phyloP scores from a whole-genome alignment of 2,888 invertebrate species.

The Carcina quercana region DNA sequence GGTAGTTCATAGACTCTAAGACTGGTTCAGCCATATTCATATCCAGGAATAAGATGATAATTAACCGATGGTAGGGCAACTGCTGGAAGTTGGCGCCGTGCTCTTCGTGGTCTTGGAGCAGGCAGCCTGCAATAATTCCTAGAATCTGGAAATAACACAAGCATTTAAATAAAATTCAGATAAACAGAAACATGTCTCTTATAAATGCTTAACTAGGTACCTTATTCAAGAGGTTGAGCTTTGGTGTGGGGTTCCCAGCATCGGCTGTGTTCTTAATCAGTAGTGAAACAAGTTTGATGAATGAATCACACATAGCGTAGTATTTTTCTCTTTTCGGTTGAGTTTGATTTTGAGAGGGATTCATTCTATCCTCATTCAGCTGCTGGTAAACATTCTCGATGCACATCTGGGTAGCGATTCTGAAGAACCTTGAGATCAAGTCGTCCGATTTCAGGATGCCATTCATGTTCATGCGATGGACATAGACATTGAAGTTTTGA shows the following conservation, averaged over 20 bases:
- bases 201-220: slow-evolving; percentile 40
- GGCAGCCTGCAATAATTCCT: slow-evolving; percentile 95
- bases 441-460: slow-evolving; percentile 98
- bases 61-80: slow-evolving; percentile 96
- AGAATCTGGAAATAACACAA: slow-evolving; percentile 77
- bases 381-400: slow-evolving; percentile 94
- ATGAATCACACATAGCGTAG: slow-evolving; percentile 96
- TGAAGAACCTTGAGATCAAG: slow-evolving; percentile 96
- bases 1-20: slow-evolving; percentile 95
- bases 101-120: slow-evolving; percentile 96
- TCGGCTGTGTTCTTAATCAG: slow-evolving; percentile 97
- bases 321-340: slow-evolving; percentile 87
- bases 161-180: not conserved
- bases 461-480: slow-evolving; percentile 94
- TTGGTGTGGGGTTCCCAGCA: slow-evolving; percentile 92
- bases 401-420: slow-evolving; percentile 96
- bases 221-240: slow-evolving; percentile 97
- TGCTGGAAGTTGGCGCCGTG: slow-evolving; percentile 95
- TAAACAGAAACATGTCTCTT: not conserved
- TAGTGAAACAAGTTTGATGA: slow-evolving; percentile 93
- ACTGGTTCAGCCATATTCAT: slow-evolving; percentile 95
- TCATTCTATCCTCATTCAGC: slow-evolving; percentile 80
- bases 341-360: slow-evolving; percentile 77
- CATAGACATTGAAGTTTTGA: slow-evolving; percentile 94
- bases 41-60: slow-evolving; percentile 97